Base-by-base conservation (phyloP, 2,888 invertebrate genomes). In the Oasisia sp. region DNA sequence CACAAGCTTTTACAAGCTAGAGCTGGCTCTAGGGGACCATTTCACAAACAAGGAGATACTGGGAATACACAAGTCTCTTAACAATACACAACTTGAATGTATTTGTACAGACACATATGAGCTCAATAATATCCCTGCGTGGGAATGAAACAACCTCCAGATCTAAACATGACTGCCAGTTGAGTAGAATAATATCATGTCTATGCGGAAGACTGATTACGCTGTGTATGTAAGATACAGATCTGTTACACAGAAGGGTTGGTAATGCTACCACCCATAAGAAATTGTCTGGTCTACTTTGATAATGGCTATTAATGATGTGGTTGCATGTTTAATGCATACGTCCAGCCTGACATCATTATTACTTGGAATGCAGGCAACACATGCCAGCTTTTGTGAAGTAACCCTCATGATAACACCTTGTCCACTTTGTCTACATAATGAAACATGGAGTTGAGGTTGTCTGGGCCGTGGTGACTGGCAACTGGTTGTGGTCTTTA, bases 221-320 rank as follows among this genome's bases (percentile, higher is more conserved):
- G 27, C 74, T 74, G 74, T 74, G 27, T 27, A 74, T 74, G 74
- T n/a, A 14, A 27, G 74, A 74, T 74, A 74, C 19, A 74, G 74
- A 74, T 74, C 74, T 74, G 74, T 74, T 27, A 74, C 27, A 27
- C 14, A 74, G 74, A 74, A n/a, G 27, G 74, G 74, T 27, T 74
- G 74, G 74, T 5, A n/a, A 19, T 56, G 50, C 74, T 74, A 74
- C 74, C 74, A 74, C 74, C n/a, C 74, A 74, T 27, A 74, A 74
- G 74, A 74, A 74, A 74, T 74, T 74, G n/a, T 74, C 74, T 74
- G n/a, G 74, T 74, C 74, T 19, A 74, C 74, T 74, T 74, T 74
- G n/a, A 74, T 74, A 74, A 74, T 74, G 14, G 74, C 74, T 19
- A 74, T 74, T 74, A 74, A 74, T 50, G 50, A n/a, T 74, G 74